Base-by-base conservation (phyloP, 92 coral and sea anemone genomes). In the Diadumene lineata region DNA sequence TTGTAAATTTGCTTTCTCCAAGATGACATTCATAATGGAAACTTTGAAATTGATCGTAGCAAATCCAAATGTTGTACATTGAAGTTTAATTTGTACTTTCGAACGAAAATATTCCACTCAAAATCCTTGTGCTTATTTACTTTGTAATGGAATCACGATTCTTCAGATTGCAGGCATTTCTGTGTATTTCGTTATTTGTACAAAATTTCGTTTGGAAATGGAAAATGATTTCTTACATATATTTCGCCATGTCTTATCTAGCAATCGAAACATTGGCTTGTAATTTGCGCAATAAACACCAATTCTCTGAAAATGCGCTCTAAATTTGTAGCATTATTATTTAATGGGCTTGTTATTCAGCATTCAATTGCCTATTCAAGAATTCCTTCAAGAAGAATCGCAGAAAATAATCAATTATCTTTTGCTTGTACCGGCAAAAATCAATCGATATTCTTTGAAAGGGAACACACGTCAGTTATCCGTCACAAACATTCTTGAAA, bases 301-400 rank as follows among this genome's bases (percentile, higher is more conserved):
- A 58, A 58, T 58, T 22, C 64, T 17, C 31, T 58, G 26, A 58
- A 22, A 22, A 10, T 58, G 23, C 64, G 16, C 22, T 22, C 23
- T 58, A 25, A 7, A 4, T 58, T 58, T 22, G 30, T 3, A 58
- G 26, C 65, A 60, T 60, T 60, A 60, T 18, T 60, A 23, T 60
- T 23, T 23, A 60, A 60, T 60, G 31, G 65, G 32, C 65, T 60
- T 60, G 65, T 60, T 7, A 60, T 60, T 60, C 32, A 15, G 48
- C 6, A 38, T 38, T 38, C 6, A 38, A 4, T 38, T 38, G 13
- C 13, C 6, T 38, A 13, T 38, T 4, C 6, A 38, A 38, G 48
- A 38, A 6, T 38, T 38, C 13, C 48, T 6, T 38, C 13, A 38
- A 38, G 13, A 38, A 38, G n/a, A n/a, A n/a, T n/a, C n/a, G n/a